Evolutionary conservation across 1,140 invertebrate species (phyloP), one percentile per base, ranked within the genome.

Genomic region (Sitophilus oryzae): DNA sequence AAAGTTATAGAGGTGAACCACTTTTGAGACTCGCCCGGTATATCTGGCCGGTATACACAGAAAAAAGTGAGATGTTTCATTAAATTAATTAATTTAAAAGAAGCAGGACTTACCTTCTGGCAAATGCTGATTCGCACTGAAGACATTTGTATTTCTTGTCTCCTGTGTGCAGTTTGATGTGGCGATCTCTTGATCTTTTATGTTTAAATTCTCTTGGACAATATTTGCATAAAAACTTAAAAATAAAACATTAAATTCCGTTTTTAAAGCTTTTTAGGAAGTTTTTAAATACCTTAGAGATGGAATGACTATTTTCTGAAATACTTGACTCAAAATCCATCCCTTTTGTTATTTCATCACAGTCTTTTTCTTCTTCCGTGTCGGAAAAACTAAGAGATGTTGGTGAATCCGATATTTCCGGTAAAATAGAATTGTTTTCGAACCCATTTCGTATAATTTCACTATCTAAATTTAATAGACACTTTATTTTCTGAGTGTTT

Each of bases 141-240:
- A 81, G 78, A 73, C 94, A 97, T 67, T 89, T 86, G 74, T 95
- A 96, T 74, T 93, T 92, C 70, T 89, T 83, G 72, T 96, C 92
- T 2, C 93, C 92, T 1, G 92, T 95, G 75, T 97, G 94, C 44
- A 96, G 77, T 72, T 96, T 96, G 60, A 93, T 85, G 72, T 97
- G 94, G 15, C 94, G 82, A 74, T 97, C 93, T 44, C 92, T 80
- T 54, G 89, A 93, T 11, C 93, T 80, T 72, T 96, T 96, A 76
- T 96, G 93, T 73, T 95, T 94, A 79, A 97, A 97, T 58, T 92
- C 75, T 60, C 92, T 82, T 52, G 89, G 84, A 74, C 88, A 93
- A 76, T 88, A 92, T 61, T 89, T 86, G 73, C 91, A 94, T 53
- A 85, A 83, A 71, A 92, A 94, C 37, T 90, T 90, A 82, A 85